Evolutionary conservation across 2,113 vertebrate genomes (phyloP).

Genomic region (Nerophis lumbriciformis): DNA sequence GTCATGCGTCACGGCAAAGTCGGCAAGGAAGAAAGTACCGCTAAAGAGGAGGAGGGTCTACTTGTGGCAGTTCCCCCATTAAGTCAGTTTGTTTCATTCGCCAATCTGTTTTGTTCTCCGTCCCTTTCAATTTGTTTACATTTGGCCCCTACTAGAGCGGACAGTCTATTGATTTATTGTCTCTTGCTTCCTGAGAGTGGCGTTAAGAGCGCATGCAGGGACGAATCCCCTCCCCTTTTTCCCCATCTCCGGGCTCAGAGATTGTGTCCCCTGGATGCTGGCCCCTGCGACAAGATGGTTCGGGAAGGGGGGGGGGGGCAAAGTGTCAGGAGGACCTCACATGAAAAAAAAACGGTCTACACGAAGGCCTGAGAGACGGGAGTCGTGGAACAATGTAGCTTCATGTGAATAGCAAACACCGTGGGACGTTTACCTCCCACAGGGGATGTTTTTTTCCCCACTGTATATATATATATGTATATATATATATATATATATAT

Average conservation of each 20-base stretch:
- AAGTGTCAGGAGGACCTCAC: conserved; percentile 48
- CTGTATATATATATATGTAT: neutral
- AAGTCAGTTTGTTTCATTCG: conserved; percentile 62
- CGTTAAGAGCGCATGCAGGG: conserved; percentile 32
- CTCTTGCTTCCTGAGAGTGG: conserved; percentile 56
- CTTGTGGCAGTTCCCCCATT: conserved; percentile 32
- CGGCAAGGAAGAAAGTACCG: conserved; percentile 40
- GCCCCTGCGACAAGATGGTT: conserved; percentile 35
- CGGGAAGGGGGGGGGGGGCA: conserved; percentile 33
- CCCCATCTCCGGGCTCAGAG: conserved; percentile 30
- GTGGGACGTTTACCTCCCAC: conserved; percentile 50
- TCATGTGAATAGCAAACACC: conserved; percentile 41
- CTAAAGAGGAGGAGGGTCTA: conserved; percentile 23
- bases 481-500: too few species aligned
- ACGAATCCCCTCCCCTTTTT: conserved; percentile 32
- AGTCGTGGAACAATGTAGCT: conserved; percentile 35
- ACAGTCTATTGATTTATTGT: conserved; percentile 71
- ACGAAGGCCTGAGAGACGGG: conserved; percentile 31
- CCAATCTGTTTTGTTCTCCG: conserved; percentile 65
- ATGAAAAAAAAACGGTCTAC: conserved; percentile 9
- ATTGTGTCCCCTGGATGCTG: conserved; percentile 47
- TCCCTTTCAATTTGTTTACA: conserved; percentile 73
- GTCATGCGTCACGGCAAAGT: conserved; percentile 28
- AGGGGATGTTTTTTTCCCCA: conserved; percentile 16
- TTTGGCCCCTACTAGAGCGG: conserved; percentile 66